Percentiles rank a stretch among this genome's conserved stretches.
These are phyloP conservation scores for Macrobrachium rosenbergii DNA, from an alignment of 1,140 invertebrate species.

Conservation along the genomic window DNA sequence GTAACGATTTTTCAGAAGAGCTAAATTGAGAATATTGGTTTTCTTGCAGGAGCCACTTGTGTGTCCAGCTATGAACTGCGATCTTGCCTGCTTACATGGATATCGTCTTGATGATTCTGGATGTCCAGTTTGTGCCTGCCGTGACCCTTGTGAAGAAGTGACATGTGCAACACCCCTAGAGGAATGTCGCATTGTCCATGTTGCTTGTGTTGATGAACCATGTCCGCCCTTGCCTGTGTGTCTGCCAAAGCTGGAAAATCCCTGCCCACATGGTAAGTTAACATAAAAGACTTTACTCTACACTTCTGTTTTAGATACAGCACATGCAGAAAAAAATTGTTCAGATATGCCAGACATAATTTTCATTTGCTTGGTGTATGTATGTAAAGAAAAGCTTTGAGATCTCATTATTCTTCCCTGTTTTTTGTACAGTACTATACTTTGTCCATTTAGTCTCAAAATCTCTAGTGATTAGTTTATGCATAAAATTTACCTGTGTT, in stretches of 20 bases:
- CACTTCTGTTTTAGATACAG: too few species aligned
- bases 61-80: constrained; percentile 78
- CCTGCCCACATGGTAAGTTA: constrained; percentile 80
- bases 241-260: constrained; percentile 81
- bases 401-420: too few species aligned
- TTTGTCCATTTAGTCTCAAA: neutral
- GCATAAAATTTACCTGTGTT: neutral
- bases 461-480: too few species aligned
- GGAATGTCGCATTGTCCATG: constrained; percentile 75
- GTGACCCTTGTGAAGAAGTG: constrained; percentile 79
- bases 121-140: constrained; percentile 82
- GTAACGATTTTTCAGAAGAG: too few species aligned
- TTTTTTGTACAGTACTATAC: too few species aligned
- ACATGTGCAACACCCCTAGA: constrained; percentile 73
- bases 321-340: too few species aligned
- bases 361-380: too few species aligned
- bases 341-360: too few species aligned
- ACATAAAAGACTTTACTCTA: constrained; percentile 68
- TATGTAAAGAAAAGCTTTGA: too few species aligned
- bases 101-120: constrained; percentile 77
- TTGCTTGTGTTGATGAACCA: constrained; percentile 74
- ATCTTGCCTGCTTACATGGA: constrained; percentile 79
- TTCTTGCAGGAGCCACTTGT: constrained; percentile 74
- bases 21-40: too few species aligned
- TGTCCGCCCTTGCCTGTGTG: constrained; percentile 86